These are phyloP conservation scores for Diarsia brunnea DNA, from an alignment of 2,888 invertebrate species.

Conservation along the genomic window DNA sequence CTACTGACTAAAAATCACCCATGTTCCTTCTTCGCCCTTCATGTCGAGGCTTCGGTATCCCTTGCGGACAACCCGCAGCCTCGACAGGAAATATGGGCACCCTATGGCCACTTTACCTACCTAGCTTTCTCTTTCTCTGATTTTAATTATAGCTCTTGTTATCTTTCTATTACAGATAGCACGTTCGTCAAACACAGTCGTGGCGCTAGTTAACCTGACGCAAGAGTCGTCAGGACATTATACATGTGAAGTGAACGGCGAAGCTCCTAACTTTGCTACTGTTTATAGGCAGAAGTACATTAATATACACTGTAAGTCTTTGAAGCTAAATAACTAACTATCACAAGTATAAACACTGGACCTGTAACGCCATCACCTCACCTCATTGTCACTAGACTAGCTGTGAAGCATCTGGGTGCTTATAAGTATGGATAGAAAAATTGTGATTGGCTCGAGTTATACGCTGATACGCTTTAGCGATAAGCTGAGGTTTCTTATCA, in stretches of 20 bases:
- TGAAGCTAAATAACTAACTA: too few species aligned
- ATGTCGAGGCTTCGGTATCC: too few species aligned
- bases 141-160: neutral
- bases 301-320: slow-evolving; percentile 86
- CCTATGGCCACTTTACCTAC: neutral
- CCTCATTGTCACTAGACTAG: neutral
- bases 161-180: slow-evolving; percentile 84
- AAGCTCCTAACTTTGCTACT: slow-evolving; percentile 88
- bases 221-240: slow-evolving; percentile 88
- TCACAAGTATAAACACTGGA: neutral
- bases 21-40: too few species aligned
- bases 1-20: too few species aligned
- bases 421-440: neutral
- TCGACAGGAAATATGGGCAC: neutral
- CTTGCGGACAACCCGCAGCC: too few species aligned
- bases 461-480: neutral
- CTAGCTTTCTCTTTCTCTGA: neutral
- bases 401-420: neutral
- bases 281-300: slow-evolving; percentile 83
- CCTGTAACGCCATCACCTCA: neutral
- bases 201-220: slow-evolving; percentile 86
- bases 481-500: neutral
- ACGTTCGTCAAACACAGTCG: slow-evolving; percentile 91
- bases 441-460: too few species aligned
- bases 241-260: slow-evolving; percentile 90